phyloP scores from a whole-genome alignment of 1,140 invertebrate species.

The Halotydeus destructor region DNA sequence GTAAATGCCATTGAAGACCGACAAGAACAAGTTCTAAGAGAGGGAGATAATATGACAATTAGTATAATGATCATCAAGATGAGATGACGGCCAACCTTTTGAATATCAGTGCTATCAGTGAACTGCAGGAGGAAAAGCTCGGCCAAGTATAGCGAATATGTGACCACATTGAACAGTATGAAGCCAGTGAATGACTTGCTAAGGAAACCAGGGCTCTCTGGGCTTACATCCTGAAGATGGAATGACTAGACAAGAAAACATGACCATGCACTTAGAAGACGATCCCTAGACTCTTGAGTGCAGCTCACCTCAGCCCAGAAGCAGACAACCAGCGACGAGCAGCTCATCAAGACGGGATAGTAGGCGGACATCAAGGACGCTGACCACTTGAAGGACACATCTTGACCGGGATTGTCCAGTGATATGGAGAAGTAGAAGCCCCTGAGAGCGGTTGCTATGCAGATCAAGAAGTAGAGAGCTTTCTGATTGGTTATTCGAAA shows the following conservation, averaged over 20 bases:
- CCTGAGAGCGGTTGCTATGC: conserved; percentile 56
- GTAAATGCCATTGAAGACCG: conserved; percentile 77
- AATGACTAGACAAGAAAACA: conserved; percentile 43
- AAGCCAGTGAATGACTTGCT: conserved; percentile 84
- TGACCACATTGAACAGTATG: conserved; percentile 67
- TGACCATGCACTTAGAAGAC: conserved; percentile 4
- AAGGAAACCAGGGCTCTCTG: conserved; percentile 58
- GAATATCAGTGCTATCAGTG: conserved; percentile 35
- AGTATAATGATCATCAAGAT: neutral
- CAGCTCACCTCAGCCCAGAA: conserved; percentile 76
- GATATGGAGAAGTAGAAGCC: conserved; percentile 74
- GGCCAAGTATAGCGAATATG: conserved; percentile 57
- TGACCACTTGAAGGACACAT: conserved; percentile 55
- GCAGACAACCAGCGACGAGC: conserved; percentile 72
- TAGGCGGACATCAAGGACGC: conserved; percentile 65
- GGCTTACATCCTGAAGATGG: conserved; percentile 62
- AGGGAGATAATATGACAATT: neutral
- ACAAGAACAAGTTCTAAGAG: conserved; percentile 15
- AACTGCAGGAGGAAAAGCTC: conserved; percentile 50
- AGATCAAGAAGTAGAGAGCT: conserved; percentile 67
- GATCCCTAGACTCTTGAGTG: neutral
- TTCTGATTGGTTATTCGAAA: conserved; percentile 76
- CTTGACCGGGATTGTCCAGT: no score
- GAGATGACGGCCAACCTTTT: conserved; percentile 28
- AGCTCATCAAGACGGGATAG: conserved; percentile 68